Percentiles rank a stretch among this genome's conserved stretches.
phyloP scores from a whole-genome alignment of 1,140 invertebrate genomes.

The Aleiodes sp. region DNA sequence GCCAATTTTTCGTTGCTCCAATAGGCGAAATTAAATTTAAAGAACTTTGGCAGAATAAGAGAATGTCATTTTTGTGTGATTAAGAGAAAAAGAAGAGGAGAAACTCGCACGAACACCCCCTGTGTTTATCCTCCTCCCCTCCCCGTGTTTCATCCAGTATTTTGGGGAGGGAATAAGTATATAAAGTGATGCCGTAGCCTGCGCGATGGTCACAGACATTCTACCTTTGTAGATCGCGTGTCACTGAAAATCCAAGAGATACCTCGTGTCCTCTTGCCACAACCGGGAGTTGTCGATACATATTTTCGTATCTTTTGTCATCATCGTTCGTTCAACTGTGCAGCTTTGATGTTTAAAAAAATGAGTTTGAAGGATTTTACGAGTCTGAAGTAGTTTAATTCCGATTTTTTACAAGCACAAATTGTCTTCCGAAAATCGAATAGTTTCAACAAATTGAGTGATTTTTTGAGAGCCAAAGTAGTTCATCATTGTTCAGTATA shows the following conservation, averaged over 20 bases:
- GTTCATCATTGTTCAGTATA: too few relatives aligned
- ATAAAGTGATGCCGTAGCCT: slow-evolving; percentile 53
- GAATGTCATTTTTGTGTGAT: neutral
- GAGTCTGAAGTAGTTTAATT: too few relatives aligned
- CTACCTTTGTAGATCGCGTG: slow-evolving; percentile 57
- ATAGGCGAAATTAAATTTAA: too few relatives aligned
- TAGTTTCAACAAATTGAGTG: too few relatives aligned
- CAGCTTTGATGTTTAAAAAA: neutral
- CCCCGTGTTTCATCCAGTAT: neutral
- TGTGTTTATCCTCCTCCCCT: too few relatives aligned
- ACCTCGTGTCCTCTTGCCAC: slow-evolving; percentile 44
- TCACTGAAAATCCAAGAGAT: slow-evolving; percentile 48
- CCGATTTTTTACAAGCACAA: too few relatives aligned
- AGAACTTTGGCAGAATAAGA: too few relatives aligned
- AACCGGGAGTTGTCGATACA: slow-evolving; percentile 53
- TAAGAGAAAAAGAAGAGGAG: neutral
- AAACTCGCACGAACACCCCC: neutral
- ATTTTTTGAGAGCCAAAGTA: too few relatives aligned
- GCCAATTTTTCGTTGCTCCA: too few relatives aligned
- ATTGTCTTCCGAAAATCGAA: too few relatives aligned
- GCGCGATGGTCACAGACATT: slow-evolving; percentile 58
- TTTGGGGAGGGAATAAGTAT: slow-evolving; percentile 35
- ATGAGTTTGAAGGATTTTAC: neutral
- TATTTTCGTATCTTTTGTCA: neutral
- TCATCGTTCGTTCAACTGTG: neutral